Percentiles rank a stretch among this genome's conserved stretches.
Conservation (phyloP, 2,888 invertebrate genomes). For the Stenichneumon culpator region DNA sequence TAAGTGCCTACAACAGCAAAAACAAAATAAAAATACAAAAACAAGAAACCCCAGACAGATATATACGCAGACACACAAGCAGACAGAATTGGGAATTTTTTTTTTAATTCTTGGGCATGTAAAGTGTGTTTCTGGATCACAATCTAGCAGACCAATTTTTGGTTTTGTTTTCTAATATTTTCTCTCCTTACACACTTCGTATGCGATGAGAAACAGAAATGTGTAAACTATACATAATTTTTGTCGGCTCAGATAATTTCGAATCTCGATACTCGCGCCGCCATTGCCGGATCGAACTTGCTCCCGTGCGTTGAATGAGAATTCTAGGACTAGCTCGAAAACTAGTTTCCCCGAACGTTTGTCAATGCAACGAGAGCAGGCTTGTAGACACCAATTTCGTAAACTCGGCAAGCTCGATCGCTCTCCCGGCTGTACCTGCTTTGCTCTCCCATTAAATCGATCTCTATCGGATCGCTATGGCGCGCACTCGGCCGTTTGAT, state of each 20-base stretch:
- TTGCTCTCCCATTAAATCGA: slow-evolving; percentile 59
- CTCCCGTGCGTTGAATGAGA: slow-evolving; percentile 19
- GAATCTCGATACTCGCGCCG: not conserved
- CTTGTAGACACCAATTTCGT: slow-evolving; percentile 61
- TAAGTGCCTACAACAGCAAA: too few species aligned
- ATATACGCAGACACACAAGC: too few species aligned
- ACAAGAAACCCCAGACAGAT: too few species aligned
- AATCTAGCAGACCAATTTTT: too few species aligned
- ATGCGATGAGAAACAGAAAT: not conserved
- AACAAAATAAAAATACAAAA: too few species aligned
- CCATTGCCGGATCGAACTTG: slow-evolving; percentile 3
- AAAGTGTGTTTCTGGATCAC: not conserved
- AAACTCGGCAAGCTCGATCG: slow-evolving; percentile 48
- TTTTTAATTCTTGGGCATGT: not conserved
- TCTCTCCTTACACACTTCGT: not conserved
- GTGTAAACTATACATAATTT: not conserved
- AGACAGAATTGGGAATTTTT: not conserved
- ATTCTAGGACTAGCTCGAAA: slow-evolving; percentile 56
- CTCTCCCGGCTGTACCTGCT: slow-evolving; percentile 30
- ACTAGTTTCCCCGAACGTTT: slow-evolving; percentile 57
- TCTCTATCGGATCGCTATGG: slow-evolving; percentile 55
- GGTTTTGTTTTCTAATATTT: not conserved
- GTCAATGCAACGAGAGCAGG: slow-evolving; percentile 45
- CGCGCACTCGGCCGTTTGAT: slow-evolving; percentile 43
- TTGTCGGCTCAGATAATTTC: not conserved